A percentile compares a stretch with the other conserved stretches of the same genome.
These are phyloP conservation scores for Bufo bufo DNA, from an alignment of 2,113 vertebrate genomes.

Conservation along the genomic window DNA sequence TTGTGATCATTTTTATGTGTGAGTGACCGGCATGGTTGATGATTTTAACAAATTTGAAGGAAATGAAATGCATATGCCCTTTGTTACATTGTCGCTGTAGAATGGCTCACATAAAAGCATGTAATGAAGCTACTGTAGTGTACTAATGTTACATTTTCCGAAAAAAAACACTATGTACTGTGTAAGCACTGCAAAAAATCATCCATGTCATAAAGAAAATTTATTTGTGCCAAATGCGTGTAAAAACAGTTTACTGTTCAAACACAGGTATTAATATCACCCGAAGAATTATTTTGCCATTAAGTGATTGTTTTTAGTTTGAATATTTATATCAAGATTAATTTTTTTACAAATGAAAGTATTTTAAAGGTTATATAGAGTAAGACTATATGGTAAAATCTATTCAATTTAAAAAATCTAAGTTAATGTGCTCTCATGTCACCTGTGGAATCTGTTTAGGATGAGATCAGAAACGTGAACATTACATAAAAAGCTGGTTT, in stretches of 20 bases:
- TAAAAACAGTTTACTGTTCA: slow-evolving; percentile 77
- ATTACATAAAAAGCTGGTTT: slow-evolving; percentile 65
- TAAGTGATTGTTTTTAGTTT: slow-evolving; percentile 78
- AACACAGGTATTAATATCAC: slow-evolving; percentile 72
- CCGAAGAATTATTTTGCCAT: slow-evolving; percentile 80
- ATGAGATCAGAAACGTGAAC: slow-evolving; percentile 70
- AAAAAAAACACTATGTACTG: slow-evolving; percentile 75
- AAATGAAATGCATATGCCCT: slow-evolving; percentile 61
- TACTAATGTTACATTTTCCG: slow-evolving; percentile 72
- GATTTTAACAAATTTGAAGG: slow-evolving; percentile 62
- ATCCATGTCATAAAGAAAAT: slow-evolving; percentile 72
- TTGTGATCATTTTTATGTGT: slow-evolving; percentile 46
- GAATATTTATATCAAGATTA: slow-evolving; percentile 81
- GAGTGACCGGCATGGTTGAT: slow-evolving; percentile 60
- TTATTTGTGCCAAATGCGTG: slow-evolving; percentile 80
- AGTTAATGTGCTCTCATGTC: slow-evolving; percentile 72
- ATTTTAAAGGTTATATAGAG: slow-evolving; percentile 75
- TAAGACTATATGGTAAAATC: slow-evolving; percentile 62
- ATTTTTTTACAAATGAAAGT: slow-evolving; percentile 80
- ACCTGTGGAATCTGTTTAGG: slow-evolving; percentile 70
- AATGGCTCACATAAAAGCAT: slow-evolving; percentile 77
- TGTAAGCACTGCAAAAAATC: slow-evolving; percentile 76
- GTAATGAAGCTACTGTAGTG: slow-evolving; percentile 73
- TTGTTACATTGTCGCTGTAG: slow-evolving; percentile 70
- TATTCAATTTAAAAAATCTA: slow-evolving; percentile 62